These are phyloP conservation scores for Disparrhopalites patrizii DNA, from an alignment of 2,888 invertebrate species.

Conservation along the genomic window DNA sequence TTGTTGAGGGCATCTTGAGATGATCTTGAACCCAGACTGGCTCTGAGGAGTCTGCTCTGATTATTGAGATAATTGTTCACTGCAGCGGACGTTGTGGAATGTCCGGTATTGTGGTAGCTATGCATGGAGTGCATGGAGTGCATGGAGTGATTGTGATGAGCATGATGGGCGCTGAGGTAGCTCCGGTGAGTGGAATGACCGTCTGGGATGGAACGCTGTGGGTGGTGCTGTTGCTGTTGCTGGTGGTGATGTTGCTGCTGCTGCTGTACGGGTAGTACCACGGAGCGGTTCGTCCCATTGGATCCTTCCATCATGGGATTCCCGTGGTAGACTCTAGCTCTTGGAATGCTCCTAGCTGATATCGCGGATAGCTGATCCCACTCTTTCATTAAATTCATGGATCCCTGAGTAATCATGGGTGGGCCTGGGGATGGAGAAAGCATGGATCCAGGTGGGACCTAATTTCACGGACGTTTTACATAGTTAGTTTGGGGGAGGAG, in stretches of 20 bases:
- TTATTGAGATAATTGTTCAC: conserved; percentile 42
- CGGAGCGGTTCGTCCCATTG: conserved; percentile 18
- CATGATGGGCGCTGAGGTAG: conserved; percentile 45
- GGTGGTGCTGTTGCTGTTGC: not conserved
- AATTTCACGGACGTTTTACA: too few species aligned
- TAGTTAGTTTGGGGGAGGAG: too few species aligned
- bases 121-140: conserved; percentile 23
- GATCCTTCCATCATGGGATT: conserved; percentile 22
- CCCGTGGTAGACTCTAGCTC: conserved; percentile 70
- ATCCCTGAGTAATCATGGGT: conserved; percentile 37
- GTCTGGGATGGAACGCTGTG: conserved; percentile 42
- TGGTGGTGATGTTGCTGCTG: conserved; percentile 5
- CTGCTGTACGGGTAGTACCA: conserved; percentile 20
- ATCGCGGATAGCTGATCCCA: conserved; percentile 88
- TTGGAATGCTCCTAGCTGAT: conserved; percentile 82
- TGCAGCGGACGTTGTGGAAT: conserved; percentile 32
- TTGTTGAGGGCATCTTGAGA: conserved; percentile 44
- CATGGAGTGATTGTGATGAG: conserved; percentile 46
- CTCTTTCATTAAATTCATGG: conserved; percentile 54
- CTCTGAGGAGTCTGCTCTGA: conserved; percentile 42
- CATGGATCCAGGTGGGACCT: conserved; percentile 33
- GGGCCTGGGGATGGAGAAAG: conserved; percentile 46
- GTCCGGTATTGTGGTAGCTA: conserved; percentile 22
- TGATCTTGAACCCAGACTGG: conserved; percentile 43
- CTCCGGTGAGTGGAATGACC: conserved; percentile 46